Base-by-base conservation (phyloP, 2,888 invertebrate genomes). In the Dicycla oo region DNA sequence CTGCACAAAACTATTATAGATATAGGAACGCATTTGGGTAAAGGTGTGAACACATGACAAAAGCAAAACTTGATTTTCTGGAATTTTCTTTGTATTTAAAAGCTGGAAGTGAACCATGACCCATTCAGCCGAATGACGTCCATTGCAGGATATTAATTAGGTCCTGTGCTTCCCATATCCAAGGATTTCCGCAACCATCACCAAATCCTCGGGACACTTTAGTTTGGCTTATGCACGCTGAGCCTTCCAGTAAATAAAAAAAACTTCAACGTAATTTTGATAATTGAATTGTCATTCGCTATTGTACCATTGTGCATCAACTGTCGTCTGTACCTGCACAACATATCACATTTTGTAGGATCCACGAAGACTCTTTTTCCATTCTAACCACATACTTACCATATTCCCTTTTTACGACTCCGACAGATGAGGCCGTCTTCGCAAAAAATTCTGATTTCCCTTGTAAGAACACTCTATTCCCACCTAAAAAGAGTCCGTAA, bases 1-100 rank as follows among this genome's bases (percentile, higher is more conserved):
- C 20, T 56, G 20, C 51, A 58, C 53, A 66, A 53, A 73, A 73
- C 75, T 65, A n/a, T n/a, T n/a, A n/a, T n/a, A 70, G 51, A 69
- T 57, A 73, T 69, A 82, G 69, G 64, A 84, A 73, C 57, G 56
- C 71, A 82, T 82, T 82, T 34, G 56, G 23, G 15, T 82, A 69
- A 84, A 49, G 85, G 8, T 15, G 57, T 30, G 62, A 11, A 38
- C 64, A 85, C 26, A 40, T 56, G 53, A 2, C 23, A 18, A 4
- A 10, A 18, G 2, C 0, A 20, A 53, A 30, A 40, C 30, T n/a
- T 43, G 5, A 49, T 7, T 43, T 66, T 64, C 30, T 11, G 2
- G 6, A 10, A n/a, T 11, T 65, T 34, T 10, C 1, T 30, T 40
- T 15, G 5, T 18, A 11, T 51, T n/a, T n/a, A 6, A 18, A 15